Evolutionary conservation across 2,888 invertebrate species (phyloP), one percentile per base, ranked within the genome.

Genomic region (Tetragnatha montana): DNA sequence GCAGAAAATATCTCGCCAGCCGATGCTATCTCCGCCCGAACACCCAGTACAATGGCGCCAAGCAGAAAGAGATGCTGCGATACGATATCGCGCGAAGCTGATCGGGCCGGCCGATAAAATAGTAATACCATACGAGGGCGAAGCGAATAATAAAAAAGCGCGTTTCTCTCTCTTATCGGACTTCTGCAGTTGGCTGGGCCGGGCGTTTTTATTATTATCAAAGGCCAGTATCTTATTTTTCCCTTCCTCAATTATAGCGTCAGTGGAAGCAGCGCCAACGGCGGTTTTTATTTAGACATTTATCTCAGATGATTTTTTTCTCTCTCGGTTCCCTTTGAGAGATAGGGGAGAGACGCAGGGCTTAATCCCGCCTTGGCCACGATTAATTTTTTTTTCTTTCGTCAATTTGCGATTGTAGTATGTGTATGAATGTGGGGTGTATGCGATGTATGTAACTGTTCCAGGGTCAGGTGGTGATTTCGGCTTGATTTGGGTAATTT

Each of bases 11-110:
- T 85, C 85, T 85, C 85, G 85, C 89, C 85, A 78, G 60, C 50
- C 85, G 89, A 89, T 89, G 81, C 89, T 85, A 89, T 89, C 89
- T 70, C 81, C 7, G 75, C 78, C 81, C 87, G 73, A 80, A 82
- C 87, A 78, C 87, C 82, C 83, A 87, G 82, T 86, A 90, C 89
- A 90, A 90, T 90, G 89, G 89, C 89, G 89, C 89, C 87, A 90
- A 82, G 78, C 81, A 87, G 74, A 82, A 87, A 83, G 89, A 89
- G 89, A 89, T 89, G 51, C 89, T 74, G 74, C 74, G 89, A 90
- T 90, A 90, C 86, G 82, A 87, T 90, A 90, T 90, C 89, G 82
- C 79, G 79, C 78, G 74, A 79, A 80, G 81, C 82, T 79, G 89
- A 90, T 90, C 85, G 89, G 68, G 79, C 73, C 35, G 19, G 47